Evolutionary conservation across 2,797 vertebrate genomes (phyloP), one percentile per base, ranked within the genome.

Genomic region (Chrysocyon brachyurus): DNA sequence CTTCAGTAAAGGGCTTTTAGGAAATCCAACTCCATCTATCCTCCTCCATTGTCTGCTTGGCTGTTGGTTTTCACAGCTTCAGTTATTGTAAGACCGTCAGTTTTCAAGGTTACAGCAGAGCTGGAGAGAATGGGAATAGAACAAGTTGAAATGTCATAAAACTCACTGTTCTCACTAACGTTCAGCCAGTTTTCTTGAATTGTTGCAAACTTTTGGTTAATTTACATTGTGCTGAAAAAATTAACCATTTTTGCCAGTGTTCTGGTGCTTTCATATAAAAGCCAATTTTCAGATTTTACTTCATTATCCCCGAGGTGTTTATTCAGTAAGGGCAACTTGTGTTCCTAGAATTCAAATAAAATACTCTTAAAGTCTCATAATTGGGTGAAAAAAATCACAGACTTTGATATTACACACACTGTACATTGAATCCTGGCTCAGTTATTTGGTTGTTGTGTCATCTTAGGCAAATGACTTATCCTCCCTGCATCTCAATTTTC

Each of bases 291-390:
- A 52, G 36, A 24, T 81, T 81, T 95, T 91, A 54, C 2, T 12
- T 21, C 16, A 81, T 6, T 28, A 86, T 77, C 77, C 6, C 33
- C 83, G 8, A 83, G 64, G 7, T 22, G 0, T 57, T 94, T 89
- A 28, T 93, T 93, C 28, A 86, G 16, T 31, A 94, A 82, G 31
- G 24, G 9, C 4, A 94, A 33, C 21, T 89, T 79, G 12, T 70
- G 5, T 97, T 92, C 59, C 54, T 90, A 54, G 33, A 94, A 68
- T 52, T 95, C 24, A 96, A 81, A 73, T 79, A 87, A 61, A 97
- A 0, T 78, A 36, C 14, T 87, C 5, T 66, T 93, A 87, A 88
- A n/a, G 5, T 19, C 57, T 81, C n/a, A 77, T 59, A 4, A 19
- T 90, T 10, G 12, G 52, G 16, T 87, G 11, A 89, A 88, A 88